Base-by-base conservation (phyloP, 2,888 invertebrate genomes). In the Pristionchus fissidentatus region DNA sequence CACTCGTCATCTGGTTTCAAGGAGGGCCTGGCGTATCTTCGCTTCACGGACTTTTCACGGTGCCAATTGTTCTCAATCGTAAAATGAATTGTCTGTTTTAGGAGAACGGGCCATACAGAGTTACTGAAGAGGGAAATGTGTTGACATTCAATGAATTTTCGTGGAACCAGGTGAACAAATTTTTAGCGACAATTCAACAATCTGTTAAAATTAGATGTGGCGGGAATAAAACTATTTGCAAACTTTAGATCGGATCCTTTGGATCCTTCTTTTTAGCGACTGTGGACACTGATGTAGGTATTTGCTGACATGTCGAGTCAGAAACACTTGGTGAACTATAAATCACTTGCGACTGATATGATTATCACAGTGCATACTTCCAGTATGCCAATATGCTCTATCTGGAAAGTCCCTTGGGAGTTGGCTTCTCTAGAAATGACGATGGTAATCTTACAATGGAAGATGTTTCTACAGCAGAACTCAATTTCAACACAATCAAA, bases 391-490 rank as follows among this genome's bases (percentile, higher is more conserved):
- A 94, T 87, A 93, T 94, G 84, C 84, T 94, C 52, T 94, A 93
- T 87, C 84, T 94, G 80, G 94, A 94, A 89, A 92, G 94, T 3
- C 94, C 94, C 22, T 94, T 94, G n/a, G 94, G 94, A 43, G 94
- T 94, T 41, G 94, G 94, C 0, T 94, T 91, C 87, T 94, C 93
- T 0, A 94, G 93, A 86, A 89, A 93, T 3, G 89, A 89, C n/a
- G 92, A 93, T 87, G 91, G 91, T 57, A 92, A 93, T 77, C 92
- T 93, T 85, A 92, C 90, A 8, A 86, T 86, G 10, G 75, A 85
- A 49, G 91, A 91, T 78, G 89, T 92, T 85, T 87, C 93, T 91
- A 89, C 88, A n/a, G 92, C 94, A 13, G 66, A 88, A 22, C 92
- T 93, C 84, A 94, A 94, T 88, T 92, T 92, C 85, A 86, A 90